Evolutionary conservation across 2,888 invertebrate species (phyloP).

Genomic region (Loripinus fragilis): DNA sequence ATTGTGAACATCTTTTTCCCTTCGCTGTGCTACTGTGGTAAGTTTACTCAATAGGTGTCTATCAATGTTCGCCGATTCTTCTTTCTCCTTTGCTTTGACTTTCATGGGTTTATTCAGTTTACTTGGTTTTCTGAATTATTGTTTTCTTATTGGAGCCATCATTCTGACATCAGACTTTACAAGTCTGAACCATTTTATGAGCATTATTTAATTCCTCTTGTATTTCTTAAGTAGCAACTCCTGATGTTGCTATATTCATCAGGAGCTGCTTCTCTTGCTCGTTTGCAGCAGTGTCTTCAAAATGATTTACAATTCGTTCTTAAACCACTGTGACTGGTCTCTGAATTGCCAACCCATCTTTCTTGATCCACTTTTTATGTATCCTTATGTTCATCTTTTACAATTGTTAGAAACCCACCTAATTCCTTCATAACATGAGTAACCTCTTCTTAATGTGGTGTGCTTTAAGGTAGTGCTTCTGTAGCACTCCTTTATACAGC

Average conservation of each 20-base stretch:
- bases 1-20: constrained; percentile 8
- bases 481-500: constrained; percentile 28
- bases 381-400: constrained; percentile 10
- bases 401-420: constrained; percentile 10
- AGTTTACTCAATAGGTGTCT: constrained; percentile 26
- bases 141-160: constrained; percentile 8
- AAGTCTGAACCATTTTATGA: neutral
- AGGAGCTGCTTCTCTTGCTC: constrained; percentile 28
- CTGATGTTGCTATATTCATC: constrained; percentile 33
- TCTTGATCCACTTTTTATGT: constrained; percentile 2
- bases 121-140: neutral
- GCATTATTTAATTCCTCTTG: constrained; percentile 1
- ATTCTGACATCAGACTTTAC: too few relatives aligned
- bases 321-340: constrained; percentile 9
- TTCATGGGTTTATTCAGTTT: constrained; percentile 6
- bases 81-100: neutral
- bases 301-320: constrained; percentile 30
- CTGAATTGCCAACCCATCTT: constrained; percentile 21
- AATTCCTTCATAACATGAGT: constrained; percentile 7
- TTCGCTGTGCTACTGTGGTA: constrained; percentile 17
- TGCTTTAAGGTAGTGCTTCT: constrained; percentile 34
- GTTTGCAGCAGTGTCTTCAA: constrained; percentile 24
- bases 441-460: constrained; percentile 32
- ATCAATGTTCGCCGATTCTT: constrained; percentile 20
- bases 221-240: constrained; percentile 19